phyloP scores from a whole-genome alignment of 2,888 invertebrate species.

The Allacma fusca region DNA sequence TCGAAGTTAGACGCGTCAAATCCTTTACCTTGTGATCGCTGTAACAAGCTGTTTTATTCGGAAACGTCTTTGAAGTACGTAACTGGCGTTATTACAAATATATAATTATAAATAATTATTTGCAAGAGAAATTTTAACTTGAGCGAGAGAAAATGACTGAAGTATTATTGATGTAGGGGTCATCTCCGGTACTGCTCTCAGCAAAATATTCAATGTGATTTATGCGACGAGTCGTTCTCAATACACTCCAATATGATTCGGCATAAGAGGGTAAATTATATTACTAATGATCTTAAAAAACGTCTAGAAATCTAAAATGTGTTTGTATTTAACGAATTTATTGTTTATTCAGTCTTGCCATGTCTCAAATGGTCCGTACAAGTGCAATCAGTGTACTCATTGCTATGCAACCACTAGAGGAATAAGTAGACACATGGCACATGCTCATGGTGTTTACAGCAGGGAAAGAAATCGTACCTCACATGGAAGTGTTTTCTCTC shows the following conservation, averaged over 20 bases:
- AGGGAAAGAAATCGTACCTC: not conserved
- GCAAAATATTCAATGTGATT: constrained; percentile 13
- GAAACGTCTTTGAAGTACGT: constrained; percentile 12
- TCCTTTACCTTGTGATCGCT: not conserved
- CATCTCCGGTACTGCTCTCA: constrained; percentile 17
- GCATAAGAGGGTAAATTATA: constrained; percentile 24
- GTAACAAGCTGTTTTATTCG: not conserved
- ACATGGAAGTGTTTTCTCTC: not conserved
- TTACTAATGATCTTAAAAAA: no score
- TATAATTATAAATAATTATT: no score
- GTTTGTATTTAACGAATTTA: not conserved
- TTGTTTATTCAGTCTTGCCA: constrained; percentile 30
- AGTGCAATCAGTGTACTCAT: constrained; percentile 35
- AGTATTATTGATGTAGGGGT: not conserved
- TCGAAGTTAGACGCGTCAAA: not conserved
- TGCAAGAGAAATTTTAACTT: not conserved
- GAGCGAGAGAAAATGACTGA: not conserved
- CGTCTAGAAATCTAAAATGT: no score
- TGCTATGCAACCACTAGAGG: constrained; percentile 33
- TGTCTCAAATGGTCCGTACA: constrained; percentile 30
- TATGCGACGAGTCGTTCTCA: constrained; percentile 34
- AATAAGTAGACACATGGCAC: constrained; percentile 21
- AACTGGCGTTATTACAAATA: no score
- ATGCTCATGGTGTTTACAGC: constrained; percentile 29
- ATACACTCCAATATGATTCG: constrained; percentile 39